Evolutionary conservation across 2,888 invertebrate species (phyloP).

Genomic region (Hoplodrina ambigua): DNA sequence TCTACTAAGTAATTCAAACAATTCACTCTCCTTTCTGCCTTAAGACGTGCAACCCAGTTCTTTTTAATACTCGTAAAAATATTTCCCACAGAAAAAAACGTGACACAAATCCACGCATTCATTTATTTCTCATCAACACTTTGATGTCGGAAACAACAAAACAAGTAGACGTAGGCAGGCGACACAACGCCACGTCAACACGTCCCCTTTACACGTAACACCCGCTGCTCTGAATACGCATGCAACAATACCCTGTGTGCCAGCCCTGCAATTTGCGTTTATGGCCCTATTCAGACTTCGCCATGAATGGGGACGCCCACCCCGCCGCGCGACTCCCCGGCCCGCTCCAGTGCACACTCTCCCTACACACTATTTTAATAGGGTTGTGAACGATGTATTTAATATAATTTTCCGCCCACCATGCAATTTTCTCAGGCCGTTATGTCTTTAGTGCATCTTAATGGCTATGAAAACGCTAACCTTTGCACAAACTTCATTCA

Average conservation of each 20-base stretch:
- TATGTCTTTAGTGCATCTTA: slow-evolving; percentile 34
- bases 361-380: slow-evolving; percentile 63
- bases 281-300: slow-evolving; percentile 72
- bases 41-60: slow-evolving; percentile 11
- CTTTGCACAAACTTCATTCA: slow-evolving; percentile 29
- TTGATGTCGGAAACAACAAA: slow-evolving; percentile 50
- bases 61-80: slow-evolving; percentile 28
- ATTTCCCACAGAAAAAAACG: slow-evolving; percentile 31
- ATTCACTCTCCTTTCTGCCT: neutral
- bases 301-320: slow-evolving; percentile 74
- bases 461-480: slow-evolving; percentile 38
- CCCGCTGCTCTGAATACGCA: slow-evolving; percentile 48
- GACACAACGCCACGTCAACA: slow-evolving; percentile 43
- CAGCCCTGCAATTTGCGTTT: slow-evolving; percentile 77
- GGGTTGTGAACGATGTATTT: slow-evolving; percentile 68
- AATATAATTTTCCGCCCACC: slow-evolving; percentile 72
- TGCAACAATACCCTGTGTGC: slow-evolving; percentile 60
- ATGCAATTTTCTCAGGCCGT: slow-evolving; percentile 64
- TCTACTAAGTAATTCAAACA: neutral
- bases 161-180: slow-evolving; percentile 40
- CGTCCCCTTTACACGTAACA: slow-evolving; percentile 51
- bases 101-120: slow-evolving; percentile 46
- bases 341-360: slow-evolving; percentile 50
- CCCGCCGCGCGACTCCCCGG: slow-evolving; percentile 60
- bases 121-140: slow-evolving; percentile 51